Evolutionary conservation across 2,797 vertebrate species (phyloP), one percentile per base, ranked within the genome.

Genomic region (Notolepis coatsorum): DNA sequence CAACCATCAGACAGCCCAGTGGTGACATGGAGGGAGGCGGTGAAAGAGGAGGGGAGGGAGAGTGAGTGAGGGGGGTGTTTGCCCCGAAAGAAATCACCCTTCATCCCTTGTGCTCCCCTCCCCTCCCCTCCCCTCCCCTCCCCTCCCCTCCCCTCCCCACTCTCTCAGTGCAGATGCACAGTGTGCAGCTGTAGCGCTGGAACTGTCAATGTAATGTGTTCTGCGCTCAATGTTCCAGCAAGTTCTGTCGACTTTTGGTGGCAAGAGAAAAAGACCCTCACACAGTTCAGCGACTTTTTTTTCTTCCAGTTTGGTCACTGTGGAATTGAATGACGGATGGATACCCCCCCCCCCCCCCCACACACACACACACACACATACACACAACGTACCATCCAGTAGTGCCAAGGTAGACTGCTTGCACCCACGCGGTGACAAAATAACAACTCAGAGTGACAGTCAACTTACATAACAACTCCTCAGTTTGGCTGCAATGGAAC

Each of bases 1-100:
- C 64, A 65, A 76, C 72, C 68, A 88, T 90, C 85, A 91, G 75
- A 56, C 47, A 59, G 70, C 83, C 84, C 65, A 77, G 67, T 79
- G 84, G 68, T 84, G 86, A 89, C 63, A 71, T 76, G 85, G 66
- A 39, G 68, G 48, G 35, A 69, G 82, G 85, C 75, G 10, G 18
- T 38, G 54, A 79, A 52, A 80, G 42, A 61, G 42, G 53, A 54
- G 50, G 69, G 71, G 66, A 65, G 61, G 9, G 38, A 41, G 64
- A 8, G 63, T n/a, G n/a, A n/a, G n/a, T n/a, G 68, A 59, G 61
- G 31, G 58, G 76, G 9, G n/a, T 0, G 38, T 10, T n/a, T n/a
- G n/a, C n/a, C n/a, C n/a, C n/a, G n/a, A n/a, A n/a, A n/a, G n/a
- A 73, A 72, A 80, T 79, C 74, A 52, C 37, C 13, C 37, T 39